Conservation (phyloP, 2,113 vertebrate species). For the Caranx ignobilis region DNA sequence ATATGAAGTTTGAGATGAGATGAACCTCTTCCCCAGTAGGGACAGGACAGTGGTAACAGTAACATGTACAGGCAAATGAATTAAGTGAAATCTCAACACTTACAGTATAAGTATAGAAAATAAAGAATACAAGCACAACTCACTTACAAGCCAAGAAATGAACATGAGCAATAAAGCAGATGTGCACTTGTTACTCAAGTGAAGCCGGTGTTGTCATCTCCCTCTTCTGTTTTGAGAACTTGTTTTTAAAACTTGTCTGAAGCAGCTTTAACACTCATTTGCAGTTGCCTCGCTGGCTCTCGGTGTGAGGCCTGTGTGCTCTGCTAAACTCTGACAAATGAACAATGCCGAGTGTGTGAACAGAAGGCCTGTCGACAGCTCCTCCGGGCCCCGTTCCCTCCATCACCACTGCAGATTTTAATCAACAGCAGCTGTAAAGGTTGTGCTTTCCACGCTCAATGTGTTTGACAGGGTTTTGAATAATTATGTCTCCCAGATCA, state of each 20-base stretch:
- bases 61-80: no score
- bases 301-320: constrained; percentile 10
- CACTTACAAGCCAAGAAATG: no score
- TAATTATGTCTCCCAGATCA: constrained; percentile 32
- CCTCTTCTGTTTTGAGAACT: no score
- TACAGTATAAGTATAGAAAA: no score
- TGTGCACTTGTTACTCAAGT: no score
- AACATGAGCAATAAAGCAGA: no score
- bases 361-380: constrained; percentile 27
- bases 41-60: no score
- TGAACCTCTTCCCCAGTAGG: no score
- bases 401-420: constrained; percentile 55
- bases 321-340: constrained; percentile 49
- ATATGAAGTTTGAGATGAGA: no score
- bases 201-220: no score
- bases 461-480: constrained; percentile 42
- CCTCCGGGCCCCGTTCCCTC: constrained; percentile 27
- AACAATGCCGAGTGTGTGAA: constrained; percentile 20
- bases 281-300: background rate
- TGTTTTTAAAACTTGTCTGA: background rate
- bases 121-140: no score
- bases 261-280: constrained; percentile 4
- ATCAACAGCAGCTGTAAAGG: constrained; percentile 61
- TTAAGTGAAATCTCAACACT: no score
- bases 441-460: constrained; percentile 49